Evolutionary conservation across 2,888 invertebrate genomes (phyloP), one percentile per base, ranked within the genome.

Genomic region (Stenoptilia bipunctidactyla): DNA sequence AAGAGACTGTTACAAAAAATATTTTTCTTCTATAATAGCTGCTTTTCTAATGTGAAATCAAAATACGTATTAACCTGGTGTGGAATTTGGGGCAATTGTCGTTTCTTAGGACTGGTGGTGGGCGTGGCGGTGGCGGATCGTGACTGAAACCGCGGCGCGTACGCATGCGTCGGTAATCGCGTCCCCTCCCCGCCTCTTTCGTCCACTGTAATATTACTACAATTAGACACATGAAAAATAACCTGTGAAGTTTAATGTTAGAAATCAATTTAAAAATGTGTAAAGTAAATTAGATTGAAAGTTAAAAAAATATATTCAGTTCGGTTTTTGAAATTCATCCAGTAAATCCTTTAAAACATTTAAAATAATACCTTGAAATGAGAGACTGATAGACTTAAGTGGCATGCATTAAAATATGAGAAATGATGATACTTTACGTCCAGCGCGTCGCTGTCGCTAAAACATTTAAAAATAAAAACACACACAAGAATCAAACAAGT

Each of bases 81-180:
- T 51, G 97, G 97, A 69, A 97, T 96, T 83, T 96, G 94, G 52
- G 98, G 98, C 63, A 98, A 88, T 83, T 97, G 97, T 52, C 98
- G 88, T 85, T 97, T 97, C 85, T 97, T 97, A 39, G 97, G 96
- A 51, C 96, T 96, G 46, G 96, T 94, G 43, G 95, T 95, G 40
- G 97, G 97, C 40, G 96, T 96, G 54, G 93, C 95, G 43, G 95
- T 96, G 46, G 95, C 94, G 41, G 94, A 94, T 37, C 93, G 89
- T 43, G 93, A 93, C 66, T 91, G 91, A 69, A 93, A 93, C 51
- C 92, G 86, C 48, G 90, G 86, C 53, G 87, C 86, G 55, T 82
- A 83, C 63, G 87, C 87, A 59, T 88, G 85, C 42, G 85, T 84
- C 40, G 86, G 86, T 56, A 86, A 58, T 43, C 83, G 68, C 46